Percentiles rank a stretch among this genome's conserved stretches.
These are phyloP conservation scores for Ariopsis seemanni DNA, from an alignment of 2,113 vertebrate species.

Conservation along the genomic window DNA sequence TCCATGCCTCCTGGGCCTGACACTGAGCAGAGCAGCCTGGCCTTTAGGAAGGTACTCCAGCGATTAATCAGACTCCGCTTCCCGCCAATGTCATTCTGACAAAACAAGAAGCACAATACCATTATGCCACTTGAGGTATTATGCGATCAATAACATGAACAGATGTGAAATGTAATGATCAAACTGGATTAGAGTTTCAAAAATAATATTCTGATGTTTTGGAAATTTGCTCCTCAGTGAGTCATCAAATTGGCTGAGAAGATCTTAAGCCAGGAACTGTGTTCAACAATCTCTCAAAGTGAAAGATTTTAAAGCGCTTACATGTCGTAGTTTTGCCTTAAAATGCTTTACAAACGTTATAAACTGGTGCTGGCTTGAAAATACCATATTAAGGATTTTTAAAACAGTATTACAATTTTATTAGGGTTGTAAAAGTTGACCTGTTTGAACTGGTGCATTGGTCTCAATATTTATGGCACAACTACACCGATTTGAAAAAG, in stretches of 20 bases:
- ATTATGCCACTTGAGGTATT: not conserved
- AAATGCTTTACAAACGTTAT: not conserved
- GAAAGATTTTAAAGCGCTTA: not conserved
- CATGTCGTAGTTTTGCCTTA: not conserved
- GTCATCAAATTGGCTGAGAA: not conserved
- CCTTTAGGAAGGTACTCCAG: slow-evolving; percentile 88
- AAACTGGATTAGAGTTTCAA: not conserved
- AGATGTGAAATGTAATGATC: not conserved
- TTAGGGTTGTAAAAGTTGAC: not conserved
- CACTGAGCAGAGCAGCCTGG: slow-evolving; percentile 81
- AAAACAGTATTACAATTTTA: not conserved
- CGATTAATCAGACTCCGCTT: slow-evolving; percentile 84
- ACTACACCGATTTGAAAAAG: too few species aligned
- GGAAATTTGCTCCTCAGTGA: not conserved
- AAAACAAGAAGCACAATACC: slow-evolving; percentile 22
- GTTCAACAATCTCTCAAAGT: not conserved
- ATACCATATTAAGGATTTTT: not conserved
- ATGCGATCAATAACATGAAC: not conserved
- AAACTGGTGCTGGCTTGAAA: not conserved
- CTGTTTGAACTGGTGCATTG: not conserved
- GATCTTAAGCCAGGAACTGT: not conserved
- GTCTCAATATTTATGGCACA: not conserved
- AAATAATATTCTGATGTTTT: not conserved
- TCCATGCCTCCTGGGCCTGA: slow-evolving; percentile 74
- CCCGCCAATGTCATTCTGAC: slow-evolving; percentile 82